phyloP scores from a whole-genome alignment of 1,140 invertebrate genomes.

The Drosophila gunungcola region DNA sequence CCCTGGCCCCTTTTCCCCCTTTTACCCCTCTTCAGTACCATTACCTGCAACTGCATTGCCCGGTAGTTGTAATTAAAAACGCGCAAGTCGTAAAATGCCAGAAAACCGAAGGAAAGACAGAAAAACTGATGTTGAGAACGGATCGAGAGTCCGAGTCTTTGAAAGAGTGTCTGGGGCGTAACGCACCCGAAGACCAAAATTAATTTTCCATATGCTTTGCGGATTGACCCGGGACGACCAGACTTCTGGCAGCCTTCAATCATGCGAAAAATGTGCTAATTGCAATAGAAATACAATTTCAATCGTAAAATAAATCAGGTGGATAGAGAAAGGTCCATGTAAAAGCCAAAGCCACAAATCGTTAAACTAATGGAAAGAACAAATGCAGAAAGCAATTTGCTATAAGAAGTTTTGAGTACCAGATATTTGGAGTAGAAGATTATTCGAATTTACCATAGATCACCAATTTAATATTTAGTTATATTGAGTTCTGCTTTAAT shows the following conservation, averaged over 20 bases:
- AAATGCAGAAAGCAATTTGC: background rate
- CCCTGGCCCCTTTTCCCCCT: background rate
- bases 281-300: constrained; percentile 80
- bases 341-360: background rate
- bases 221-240: constrained; percentile 32
- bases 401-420: no score
- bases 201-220: constrained; percentile 70
- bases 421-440: no score
- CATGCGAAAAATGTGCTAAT: constrained; percentile 75
- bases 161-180: constrained; percentile 63
- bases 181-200: constrained; percentile 64
- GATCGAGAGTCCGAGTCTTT: constrained; percentile 27
- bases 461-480: no score
- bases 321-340: background rate
- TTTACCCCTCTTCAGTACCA: background rate
- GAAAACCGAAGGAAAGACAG: constrained; percentile 52
- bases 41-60: constrained; percentile 24
- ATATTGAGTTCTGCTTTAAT: no score
- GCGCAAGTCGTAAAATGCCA: constrained; percentile 75
- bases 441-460: no score
- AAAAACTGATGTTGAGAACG: constrained; percentile 58
- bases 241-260: constrained; percentile 67
- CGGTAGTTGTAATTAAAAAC: constrained; percentile 80
- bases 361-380: background rate
- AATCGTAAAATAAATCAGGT: constrained; percentile 58